Conservation (phyloP, 2,113 vertebrate species). For the Actenoides lindsayi region DNA sequence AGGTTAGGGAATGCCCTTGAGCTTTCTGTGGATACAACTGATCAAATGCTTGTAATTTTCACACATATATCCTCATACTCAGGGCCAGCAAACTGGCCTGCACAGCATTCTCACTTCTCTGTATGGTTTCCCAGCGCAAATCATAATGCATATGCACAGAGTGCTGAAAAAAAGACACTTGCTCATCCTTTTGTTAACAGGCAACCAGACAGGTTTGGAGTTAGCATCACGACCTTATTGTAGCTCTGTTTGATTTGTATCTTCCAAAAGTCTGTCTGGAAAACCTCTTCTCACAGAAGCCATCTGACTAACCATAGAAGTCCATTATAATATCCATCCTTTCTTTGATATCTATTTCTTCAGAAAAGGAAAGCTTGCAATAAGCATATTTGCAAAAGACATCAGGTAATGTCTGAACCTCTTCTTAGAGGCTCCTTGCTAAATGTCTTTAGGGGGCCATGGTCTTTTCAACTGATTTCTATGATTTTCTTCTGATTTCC, state of each 20-base stretch:
- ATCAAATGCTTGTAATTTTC: not conserved
- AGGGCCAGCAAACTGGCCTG: not conserved
- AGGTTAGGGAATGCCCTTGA: not conserved
- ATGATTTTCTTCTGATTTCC: not conserved
- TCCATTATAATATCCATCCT: not conserved
- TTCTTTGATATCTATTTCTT: not conserved
- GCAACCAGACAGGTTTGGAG: not conserved
- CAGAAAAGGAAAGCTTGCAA: not conserved
- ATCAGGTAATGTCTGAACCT: not conserved
- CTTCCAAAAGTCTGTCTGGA: not conserved
- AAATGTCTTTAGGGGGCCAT: not conserved
- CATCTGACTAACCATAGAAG: not conserved
- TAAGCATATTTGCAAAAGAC: not conserved
- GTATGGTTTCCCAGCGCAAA: not conserved
- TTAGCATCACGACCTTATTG: not conserved
- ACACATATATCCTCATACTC: not conserved
- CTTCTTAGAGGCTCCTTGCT: not conserved
- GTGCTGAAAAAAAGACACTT: not conserved
- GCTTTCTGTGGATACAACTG: not conserved
- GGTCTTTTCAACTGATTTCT: not conserved
- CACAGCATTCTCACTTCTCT: not conserved
- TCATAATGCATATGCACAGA: fast-evolving
- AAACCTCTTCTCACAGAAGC: not conserved
- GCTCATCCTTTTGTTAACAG: fast-evolving
- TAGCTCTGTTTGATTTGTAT: not conserved